These are phyloP conservation scores for Merops nubicus DNA, from an alignment of 2,113 vertebrate species.

Conservation along the genomic window DNA sequence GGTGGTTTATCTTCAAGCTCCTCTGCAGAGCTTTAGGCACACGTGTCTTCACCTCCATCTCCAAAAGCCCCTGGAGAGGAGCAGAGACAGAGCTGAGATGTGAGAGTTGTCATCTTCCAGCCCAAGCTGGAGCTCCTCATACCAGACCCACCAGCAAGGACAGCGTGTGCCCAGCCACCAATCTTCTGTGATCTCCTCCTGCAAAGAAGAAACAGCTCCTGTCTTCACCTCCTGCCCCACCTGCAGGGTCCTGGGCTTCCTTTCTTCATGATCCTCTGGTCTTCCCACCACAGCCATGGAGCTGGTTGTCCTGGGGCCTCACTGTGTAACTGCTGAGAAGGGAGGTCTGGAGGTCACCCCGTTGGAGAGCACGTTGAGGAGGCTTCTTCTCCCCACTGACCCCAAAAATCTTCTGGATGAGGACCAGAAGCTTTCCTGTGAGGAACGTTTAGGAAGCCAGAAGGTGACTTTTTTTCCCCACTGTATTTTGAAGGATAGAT, in stretches of 20 bases:
- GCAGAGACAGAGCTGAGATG: not conserved
- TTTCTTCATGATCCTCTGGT: not conserved
- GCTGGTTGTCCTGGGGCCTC: not conserved
- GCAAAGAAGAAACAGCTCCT: not conserved
- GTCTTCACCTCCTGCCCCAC: not conserved
- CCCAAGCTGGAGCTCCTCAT: not conserved
- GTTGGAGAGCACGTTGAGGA: accelerated
- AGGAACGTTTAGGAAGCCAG: not conserved
- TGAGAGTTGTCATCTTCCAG: not conserved
- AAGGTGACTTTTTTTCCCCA: not conserved
- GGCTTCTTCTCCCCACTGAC: not conserved
- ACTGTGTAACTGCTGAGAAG: not conserved
- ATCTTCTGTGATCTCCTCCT: accelerated
- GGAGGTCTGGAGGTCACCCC: not conserved
- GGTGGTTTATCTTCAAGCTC: not conserved
- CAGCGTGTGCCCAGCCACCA: accelerated
- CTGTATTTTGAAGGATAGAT: not conserved
- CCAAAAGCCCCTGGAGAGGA: not conserved
- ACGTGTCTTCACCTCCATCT: accelerated
- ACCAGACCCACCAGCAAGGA: accelerated
- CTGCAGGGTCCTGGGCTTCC: not conserved
- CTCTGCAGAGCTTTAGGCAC: not conserved
- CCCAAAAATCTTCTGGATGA: not conserved
- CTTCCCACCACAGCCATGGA: not conserved
- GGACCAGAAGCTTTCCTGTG: not conserved